Percentiles rank a stretch among this genome's conserved stretches.
phyloP scores from a whole-genome alignment of 2,888 invertebrate species.

The Euzophera pinguis region DNA sequence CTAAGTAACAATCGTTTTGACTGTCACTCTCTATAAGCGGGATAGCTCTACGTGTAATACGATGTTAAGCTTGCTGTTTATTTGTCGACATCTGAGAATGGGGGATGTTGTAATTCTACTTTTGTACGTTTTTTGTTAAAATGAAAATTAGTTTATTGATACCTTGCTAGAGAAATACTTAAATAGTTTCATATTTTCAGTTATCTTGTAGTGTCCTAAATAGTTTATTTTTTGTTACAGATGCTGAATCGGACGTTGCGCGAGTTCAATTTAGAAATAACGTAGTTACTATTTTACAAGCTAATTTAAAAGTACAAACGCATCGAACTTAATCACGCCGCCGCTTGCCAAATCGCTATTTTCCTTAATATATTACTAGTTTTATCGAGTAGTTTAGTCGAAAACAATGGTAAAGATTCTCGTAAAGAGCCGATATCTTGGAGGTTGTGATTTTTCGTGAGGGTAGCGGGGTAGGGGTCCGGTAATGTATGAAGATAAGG shows the following conservation, averaged over 20 bases:
- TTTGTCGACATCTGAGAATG: no score
- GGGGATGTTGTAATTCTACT: no score
- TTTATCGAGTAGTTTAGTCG: slow-evolving; percentile 61
- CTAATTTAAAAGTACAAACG: slow-evolving; percentile 62
- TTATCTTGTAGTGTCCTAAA: no score
- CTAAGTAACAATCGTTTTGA: slow-evolving; percentile 13
- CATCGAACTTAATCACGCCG: slow-evolving; percentile 61
- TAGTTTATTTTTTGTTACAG: slow-evolving; percentile 55
- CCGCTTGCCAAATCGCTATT: slow-evolving; percentile 40
- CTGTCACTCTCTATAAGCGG: slow-evolving; percentile 5
- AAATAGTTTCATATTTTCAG: no score
- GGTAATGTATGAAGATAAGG: slow-evolving; percentile 74
- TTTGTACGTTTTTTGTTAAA: no score
- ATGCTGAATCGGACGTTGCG: slow-evolving; percentile 75
- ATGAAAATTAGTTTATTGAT: no score
- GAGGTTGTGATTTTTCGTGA: slow-evolving; percentile 62
- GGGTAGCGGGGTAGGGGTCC: slow-evolving; percentile 36
- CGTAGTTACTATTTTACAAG: slow-evolving; percentile 39
- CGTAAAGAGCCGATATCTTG: slow-evolving; percentile 73
- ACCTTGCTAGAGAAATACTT: no score
- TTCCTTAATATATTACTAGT: slow-evolving; percentile 59
- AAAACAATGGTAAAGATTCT: slow-evolving; percentile 70
- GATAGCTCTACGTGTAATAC: no score
- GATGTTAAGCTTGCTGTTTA: no score
- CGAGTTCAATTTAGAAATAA: slow-evolving; percentile 47